A percentile compares a stretch with the other conserved stretches of the same genome.
These are phyloP conservation scores for Tuta absoluta DNA, from an alignment of 2,888 invertebrate species.

Conservation along the genomic window DNA sequence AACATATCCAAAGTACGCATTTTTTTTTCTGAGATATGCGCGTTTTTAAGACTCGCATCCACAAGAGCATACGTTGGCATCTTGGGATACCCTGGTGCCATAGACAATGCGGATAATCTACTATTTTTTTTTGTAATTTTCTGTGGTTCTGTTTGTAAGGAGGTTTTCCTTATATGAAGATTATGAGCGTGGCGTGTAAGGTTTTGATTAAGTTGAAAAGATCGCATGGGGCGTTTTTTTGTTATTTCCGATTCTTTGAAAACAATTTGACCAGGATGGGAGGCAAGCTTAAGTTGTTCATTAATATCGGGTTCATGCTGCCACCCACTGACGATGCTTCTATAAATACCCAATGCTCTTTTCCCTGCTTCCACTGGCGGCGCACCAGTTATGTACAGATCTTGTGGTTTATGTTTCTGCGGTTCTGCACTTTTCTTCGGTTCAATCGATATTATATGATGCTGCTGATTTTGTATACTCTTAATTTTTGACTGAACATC, in stretches of 20 bases:
- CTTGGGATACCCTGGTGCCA: constrained; percentile 37
- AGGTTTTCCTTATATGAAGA: constrained; percentile 40
- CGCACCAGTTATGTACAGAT: neutral
- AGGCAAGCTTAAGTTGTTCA: neutral
- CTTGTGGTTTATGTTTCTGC: neutral
- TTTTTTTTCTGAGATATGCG: constrained; percentile 20
- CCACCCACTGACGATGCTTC: neutral
- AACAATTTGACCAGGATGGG: neutral
- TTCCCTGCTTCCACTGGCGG: neutral
- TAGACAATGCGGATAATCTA: constrained; percentile 35
- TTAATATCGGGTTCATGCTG: neutral
- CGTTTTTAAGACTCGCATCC: constrained; percentile 32
- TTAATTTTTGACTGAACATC: constrained; percentile 54
- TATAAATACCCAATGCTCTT: neutral
- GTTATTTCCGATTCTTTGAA: neutral
- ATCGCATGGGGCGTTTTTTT: neutral
- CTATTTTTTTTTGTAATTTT: constrained; percentile 44
- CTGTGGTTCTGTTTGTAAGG: constrained; percentile 42
- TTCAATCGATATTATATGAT: neutral
- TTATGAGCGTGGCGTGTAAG: constrained; percentile 33
- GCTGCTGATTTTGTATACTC: constrained; percentile 37
- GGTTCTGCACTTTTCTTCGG: neutral
- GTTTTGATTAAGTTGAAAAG: constrained; percentile 2
- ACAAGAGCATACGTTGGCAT: constrained; percentile 31
- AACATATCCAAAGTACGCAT: neutral